Evolutionary conservation across 2,113 vertebrate species (phyloP).

Genomic region (Toxotes jaculatrix): DNA sequence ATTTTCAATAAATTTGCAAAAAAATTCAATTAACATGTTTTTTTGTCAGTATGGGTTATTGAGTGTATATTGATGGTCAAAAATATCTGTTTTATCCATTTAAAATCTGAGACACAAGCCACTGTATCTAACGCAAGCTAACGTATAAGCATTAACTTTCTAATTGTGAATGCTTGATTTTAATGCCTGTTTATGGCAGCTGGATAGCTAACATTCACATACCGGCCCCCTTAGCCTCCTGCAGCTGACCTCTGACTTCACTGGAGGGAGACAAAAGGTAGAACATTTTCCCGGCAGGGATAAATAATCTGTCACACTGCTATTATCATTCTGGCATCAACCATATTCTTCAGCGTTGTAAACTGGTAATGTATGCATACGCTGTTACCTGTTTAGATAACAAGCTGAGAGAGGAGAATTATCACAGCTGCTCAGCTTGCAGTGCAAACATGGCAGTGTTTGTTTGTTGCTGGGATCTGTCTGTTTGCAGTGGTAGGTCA

Average conservation of each 20-base stretch:
- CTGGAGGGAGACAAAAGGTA: constrained; percentile 9
- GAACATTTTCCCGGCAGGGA: neutral
- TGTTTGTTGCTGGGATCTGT: constrained; percentile 67
- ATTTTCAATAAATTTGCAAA: no score
- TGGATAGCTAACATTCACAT: neutral
- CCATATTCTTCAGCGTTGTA: constrained; percentile 1
- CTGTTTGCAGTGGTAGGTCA: constrained; percentile 63
- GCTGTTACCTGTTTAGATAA: constrained; percentile 59
- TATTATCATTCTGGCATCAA: constrained; percentile 29
- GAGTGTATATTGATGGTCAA: no score
- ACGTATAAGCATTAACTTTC: no score
- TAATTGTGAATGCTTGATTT: neutral
- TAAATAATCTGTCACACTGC: constrained; percentile 3
- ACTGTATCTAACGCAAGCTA: no score
- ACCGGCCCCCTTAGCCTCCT: neutral
- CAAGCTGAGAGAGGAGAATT: constrained; percentile 52
- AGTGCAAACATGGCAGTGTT: constrained; percentile 68
- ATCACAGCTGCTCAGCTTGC: constrained; percentile 72
- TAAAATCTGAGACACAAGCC: no score
- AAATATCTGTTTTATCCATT: no score
- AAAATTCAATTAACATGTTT: no score
- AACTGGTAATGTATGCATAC: constrained; percentile 41
- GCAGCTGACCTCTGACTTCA: constrained; percentile 17
- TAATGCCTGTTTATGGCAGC: neutral
- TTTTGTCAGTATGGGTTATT: no score